A percentile compares a stretch with the other conserved stretches of the same genome.
phyloP scores from a whole-genome alignment of 2,888 invertebrate genomes.

The Noctua pronuba region DNA sequence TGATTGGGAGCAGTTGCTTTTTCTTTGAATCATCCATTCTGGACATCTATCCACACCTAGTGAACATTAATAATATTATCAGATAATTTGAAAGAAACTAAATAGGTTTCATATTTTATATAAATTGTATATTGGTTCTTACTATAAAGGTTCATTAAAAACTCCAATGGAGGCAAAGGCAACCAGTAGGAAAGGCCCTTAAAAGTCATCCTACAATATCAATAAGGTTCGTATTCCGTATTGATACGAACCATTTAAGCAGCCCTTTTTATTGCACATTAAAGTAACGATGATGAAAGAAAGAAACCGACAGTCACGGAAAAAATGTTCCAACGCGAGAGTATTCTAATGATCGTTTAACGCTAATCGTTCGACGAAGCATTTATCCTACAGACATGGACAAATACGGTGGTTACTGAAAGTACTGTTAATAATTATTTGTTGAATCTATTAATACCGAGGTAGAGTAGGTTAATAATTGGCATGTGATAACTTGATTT shows the following conservation, averaged over 20 bases:
- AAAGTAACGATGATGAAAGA: constrained; percentile 15
- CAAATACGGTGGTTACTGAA: constrained; percentile 57
- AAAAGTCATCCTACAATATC: neutral
- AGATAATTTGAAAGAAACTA: neutral
- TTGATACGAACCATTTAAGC: neutral
- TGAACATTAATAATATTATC: constrained; percentile 21
- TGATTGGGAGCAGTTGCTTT: constrained; percentile 72
- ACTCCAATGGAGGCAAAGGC: neutral
- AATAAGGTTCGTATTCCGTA: neutral
- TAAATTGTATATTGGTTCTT: neutral
- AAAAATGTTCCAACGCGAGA: constrained; percentile 13
- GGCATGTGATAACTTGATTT: constrained; percentile 1
- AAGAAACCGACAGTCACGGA: constrained; percentile 5
- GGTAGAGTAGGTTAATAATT: neutral
- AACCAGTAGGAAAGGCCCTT: neutral
- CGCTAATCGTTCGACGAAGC: constrained; percentile 51
- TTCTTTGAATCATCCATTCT: constrained; percentile 76
- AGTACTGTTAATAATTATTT: constrained; percentile 46
- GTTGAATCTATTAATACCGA: constrained; percentile 6
- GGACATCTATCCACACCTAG: constrained; percentile 80
- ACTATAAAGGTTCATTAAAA: neutral
- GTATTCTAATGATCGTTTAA: constrained; percentile 50
- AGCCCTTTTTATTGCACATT: constrained; percentile 2
- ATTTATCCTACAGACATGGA: constrained; percentile 64
- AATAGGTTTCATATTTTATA: neutral